Evolutionary conservation across 2,797 vertebrate genomes (phyloP), one percentile per base, ranked within the genome.

Genomic region (Pachyuromys duprasi): DNA sequence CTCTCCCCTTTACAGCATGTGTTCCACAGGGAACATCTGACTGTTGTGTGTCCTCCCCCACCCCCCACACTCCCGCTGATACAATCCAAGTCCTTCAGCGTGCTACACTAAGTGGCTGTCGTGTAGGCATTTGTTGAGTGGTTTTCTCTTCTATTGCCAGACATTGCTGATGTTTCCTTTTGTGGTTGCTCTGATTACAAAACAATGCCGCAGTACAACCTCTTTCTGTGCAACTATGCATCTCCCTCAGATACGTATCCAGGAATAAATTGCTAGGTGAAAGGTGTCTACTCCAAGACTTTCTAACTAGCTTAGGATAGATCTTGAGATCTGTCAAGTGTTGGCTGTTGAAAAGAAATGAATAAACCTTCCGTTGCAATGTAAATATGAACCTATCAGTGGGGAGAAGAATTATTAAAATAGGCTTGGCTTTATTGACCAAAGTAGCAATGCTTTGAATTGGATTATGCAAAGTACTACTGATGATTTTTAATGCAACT

Each of bases 341-440:
- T 42, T 49, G 28, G 28, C 67, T 65, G 22, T 45, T 82, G 79
- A 67, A 93, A 91, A 80, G 55, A 20, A 89, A 93, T 42, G 11
- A 60, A 14, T 24, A 62, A 36, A 57, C 42, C 91, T 75, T 67
- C 36, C 24, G 87, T 69, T 65, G 26, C 1, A 70, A 82, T 74
- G 70, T 31, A 70, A 82, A 63, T 76, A 57, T 31, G 80, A 91
- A 33, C 9, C 39, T 82, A 26, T 75, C 24, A 13, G 24, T 87
- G 49, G 49, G 49, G 49, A 86, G 57, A 84, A 20, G 69, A 79
- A 63, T 72, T 18, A 72, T 70, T 57, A 36, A 83, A 26, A 45
- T 70, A 65, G 45, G 9, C 63, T 86, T 93, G 70, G 8, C 53
- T 88, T 94, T 97, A 22, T 70, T 78, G 62, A 63, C 79, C 60